Base-by-base conservation (phyloP, 92 coral and sea anemone species). In the Umimayanthus chanpuru region DNA sequence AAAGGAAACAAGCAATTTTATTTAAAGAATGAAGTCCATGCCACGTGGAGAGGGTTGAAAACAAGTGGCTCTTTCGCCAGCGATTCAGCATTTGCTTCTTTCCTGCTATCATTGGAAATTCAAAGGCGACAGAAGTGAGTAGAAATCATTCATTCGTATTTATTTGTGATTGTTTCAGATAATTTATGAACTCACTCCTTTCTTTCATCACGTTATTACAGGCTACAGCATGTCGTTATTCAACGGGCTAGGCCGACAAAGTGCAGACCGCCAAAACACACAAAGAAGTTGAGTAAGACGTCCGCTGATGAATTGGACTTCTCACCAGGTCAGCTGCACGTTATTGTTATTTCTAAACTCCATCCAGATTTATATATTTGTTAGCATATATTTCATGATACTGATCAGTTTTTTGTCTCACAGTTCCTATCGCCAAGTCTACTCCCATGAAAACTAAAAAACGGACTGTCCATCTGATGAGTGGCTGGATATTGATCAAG, bases 221-320 rank as follows among this genome's bases (percentile, higher is more conserved):
- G 67, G 67, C 67, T 58, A 58, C 67, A 58, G 67, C 67, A 58
- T 58, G 67, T 58, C 67, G 67, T 58, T 58, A 21, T 58, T 58
- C 67, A 58, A 58, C 67, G 67, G 67, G 67, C 67, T 58, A 58
- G 67, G 10, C 67, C 67, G 67, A 58, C 67, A 58, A 58, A 58
- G 67, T 21, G 67, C 67, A 58, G 67, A 58, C 67, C 67, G 67
- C 16, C 67, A 58, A 58, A 2, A 12, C 67, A 58, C 67, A 58
- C 67, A 58, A 32, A 32, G 36, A 32, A 32, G 36, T 32, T 32
- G 36, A 32, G 36, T 0, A 32, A 32, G 36, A 32, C 36, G 36
- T 32, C 36, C 36, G 36, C 0, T 32, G 36, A 32, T 32, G 36
- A 32, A 32, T 32, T 32, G 67, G 67, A 58, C 11, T 58, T 58